A percentile compares a stretch with the other conserved stretches of the same genome.
phyloP scores from a whole-genome alignment of 2,888 invertebrate species.

The Orthosia incerta region DNA sequence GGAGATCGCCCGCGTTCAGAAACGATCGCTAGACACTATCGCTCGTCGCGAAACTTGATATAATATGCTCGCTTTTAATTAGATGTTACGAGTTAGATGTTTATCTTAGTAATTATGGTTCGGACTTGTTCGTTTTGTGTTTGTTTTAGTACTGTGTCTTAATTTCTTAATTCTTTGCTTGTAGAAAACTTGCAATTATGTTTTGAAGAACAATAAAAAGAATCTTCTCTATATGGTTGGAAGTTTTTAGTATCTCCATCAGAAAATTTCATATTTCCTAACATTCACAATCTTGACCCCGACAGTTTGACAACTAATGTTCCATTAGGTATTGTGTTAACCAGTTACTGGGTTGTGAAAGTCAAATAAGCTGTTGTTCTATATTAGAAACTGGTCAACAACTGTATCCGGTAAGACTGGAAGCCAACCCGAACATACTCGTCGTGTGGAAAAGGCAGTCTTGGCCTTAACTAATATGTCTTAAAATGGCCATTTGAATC shows the following conservation, averaged over 20 bases:
- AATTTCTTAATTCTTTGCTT: constrained; percentile 13
- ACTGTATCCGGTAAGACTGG: too few relatives aligned
- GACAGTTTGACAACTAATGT: too few relatives aligned
- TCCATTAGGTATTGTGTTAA: too few relatives aligned
- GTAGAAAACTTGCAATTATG: too few relatives aligned
- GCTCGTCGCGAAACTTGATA: constrained; percentile 86
- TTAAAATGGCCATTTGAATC: not conserved
- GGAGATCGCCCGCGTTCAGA: constrained; percentile 84
- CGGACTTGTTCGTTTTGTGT: constrained; percentile 43
- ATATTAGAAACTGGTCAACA: too few relatives aligned
- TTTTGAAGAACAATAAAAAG: not conserved
- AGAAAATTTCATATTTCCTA: not conserved
- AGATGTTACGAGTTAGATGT: constrained; percentile 71
- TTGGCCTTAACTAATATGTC: not conserved
- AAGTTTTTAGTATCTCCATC: not conserved
- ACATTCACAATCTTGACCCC: too few relatives aligned
- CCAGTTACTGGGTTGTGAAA: too few relatives aligned
- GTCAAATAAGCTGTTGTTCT: too few relatives aligned
- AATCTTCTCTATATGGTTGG: not conserved
- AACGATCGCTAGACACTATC: constrained; percentile 82
- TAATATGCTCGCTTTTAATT: constrained; percentile 82
- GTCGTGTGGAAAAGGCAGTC: too few relatives aligned
- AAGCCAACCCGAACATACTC: too few relatives aligned
- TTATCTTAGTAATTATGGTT: constrained; percentile 65
- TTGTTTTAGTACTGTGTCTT: constrained; percentile 29